phyloP scores from a whole-genome alignment of 2,888 invertebrate genomes.

The Euspilapteryx auroguttella region DNA sequence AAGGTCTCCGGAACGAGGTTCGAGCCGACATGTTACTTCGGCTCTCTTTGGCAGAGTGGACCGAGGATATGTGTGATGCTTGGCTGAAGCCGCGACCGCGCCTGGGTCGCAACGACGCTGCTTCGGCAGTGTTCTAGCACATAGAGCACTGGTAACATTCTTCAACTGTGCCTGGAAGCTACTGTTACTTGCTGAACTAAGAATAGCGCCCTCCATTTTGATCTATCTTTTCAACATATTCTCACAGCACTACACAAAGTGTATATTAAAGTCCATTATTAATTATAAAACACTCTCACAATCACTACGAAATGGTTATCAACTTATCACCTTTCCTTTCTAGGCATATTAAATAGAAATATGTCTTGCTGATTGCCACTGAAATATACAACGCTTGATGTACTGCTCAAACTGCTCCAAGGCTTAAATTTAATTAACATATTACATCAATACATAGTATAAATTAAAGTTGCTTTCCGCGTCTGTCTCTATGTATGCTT shows the following conservation, averaged over 20 bases:
- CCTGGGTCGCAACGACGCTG: slow-evolving; percentile 35
- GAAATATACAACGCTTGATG: too few relatives aligned
- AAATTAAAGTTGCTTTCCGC: too few relatives aligned
- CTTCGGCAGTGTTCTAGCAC: slow-evolving; percentile 48
- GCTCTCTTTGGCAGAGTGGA: slow-evolving; percentile 35
- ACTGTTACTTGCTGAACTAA: slow-evolving; percentile 48
- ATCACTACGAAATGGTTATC: too few relatives aligned
- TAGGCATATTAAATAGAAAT: too few relatives aligned
- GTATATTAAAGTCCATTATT: slow-evolving; percentile 36
- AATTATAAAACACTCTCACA: too few relatives aligned
- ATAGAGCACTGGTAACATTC: slow-evolving; percentile 48
- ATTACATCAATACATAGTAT: too few relatives aligned
- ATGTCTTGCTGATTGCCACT: too few relatives aligned
- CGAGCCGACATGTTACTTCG: slow-evolving; percentile 35
- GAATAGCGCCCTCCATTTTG: slow-evolving; percentile 55
- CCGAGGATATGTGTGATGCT: slow-evolving; percentile 47
- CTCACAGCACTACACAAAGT: slow-evolving; percentile 19
- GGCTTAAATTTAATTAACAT: too few relatives aligned
- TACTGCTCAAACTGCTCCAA: too few relatives aligned
- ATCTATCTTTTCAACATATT: slow-evolving; percentile 5
- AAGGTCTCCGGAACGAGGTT: slow-evolving; percentile 25
- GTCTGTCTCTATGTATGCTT: too few relatives aligned
- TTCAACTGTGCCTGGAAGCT: slow-evolving; percentile 46
- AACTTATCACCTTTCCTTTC: too few relatives aligned
- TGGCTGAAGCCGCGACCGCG: slow-evolving; percentile 19